Evolutionary conservation across 2,888 invertebrate genomes (phyloP), one percentile per base, ranked within the genome.

Genomic region (Callyntrura sp.): DNA sequence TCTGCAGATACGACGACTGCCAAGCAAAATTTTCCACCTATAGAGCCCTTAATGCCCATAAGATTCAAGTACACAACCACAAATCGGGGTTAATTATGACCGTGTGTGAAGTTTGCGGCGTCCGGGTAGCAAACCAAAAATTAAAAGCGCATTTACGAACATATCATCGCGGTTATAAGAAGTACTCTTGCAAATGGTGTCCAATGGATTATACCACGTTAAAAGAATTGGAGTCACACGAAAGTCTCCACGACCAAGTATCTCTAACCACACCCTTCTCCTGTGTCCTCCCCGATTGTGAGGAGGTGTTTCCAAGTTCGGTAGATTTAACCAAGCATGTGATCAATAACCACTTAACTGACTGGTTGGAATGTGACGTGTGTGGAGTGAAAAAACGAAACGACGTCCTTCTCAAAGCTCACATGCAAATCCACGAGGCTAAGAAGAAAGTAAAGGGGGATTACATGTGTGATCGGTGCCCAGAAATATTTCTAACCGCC

Each of bases 321-420:
- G 11, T 65, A 0, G 82, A 82, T 45, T 25, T 82, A 6, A 43
- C 17, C 12, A 23, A 48, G 1, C 82, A 82, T n/a, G 82, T 82
- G 0, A 25, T 5, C 12, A 82, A 11, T 12, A 23, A 65, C n/a
- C 82, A 82, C 25, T 43, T 82, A n/a, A 28, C 62, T 0, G 35
- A 48, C 11, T 12, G 65, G 5, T n/a, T 65, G 2, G 65, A 82
- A 48, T 82, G 82, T 45, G 45, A 43, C 14, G 14, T 65, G 9
- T 82, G 82, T 14, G 82, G 82, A 14, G 23, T 82, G 12, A 45
- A 45, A 23, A 82, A 82, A 65, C 62, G 45, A 0, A 82, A 82
- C 65, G 48, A 82, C 6, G 45, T 55, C 23, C 65, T 82, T 12
- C 12, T 82, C 14, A 43, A 65, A 9, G 2, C 9, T 1, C 82